A percentile compares a stretch with the other conserved stretches of the same genome.
These are phyloP conservation scores for Atlantisia rogersi DNA, from an alignment of 2,113 vertebrate species.

Conservation along the genomic window DNA sequence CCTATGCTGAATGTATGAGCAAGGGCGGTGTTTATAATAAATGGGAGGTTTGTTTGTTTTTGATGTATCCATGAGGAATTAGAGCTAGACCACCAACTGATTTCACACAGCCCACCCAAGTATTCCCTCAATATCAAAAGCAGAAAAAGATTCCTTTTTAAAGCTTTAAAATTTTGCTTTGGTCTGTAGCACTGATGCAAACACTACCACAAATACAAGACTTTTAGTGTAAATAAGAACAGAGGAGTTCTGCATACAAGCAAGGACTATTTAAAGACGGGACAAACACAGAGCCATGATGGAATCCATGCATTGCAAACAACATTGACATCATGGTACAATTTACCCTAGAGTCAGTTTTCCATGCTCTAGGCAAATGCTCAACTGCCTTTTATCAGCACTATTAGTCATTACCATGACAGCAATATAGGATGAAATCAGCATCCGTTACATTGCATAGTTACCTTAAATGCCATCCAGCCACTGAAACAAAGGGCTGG, in stretches of 20 bases:
- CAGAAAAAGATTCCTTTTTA: not conserved
- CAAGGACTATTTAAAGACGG: not conserved
- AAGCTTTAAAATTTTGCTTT: not conserved
- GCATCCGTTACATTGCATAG: constrained; percentile 9
- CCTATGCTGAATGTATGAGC: constrained; percentile 18
- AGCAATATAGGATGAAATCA: constrained; percentile 62
- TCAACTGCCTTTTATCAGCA: constrained; percentile 59
- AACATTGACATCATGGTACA: not conserved
- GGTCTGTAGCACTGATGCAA: not conserved
- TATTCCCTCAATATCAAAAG: constrained; percentile 2
- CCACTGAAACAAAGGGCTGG: constrained; percentile 47
- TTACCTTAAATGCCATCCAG: constrained; percentile 64
- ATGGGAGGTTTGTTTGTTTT: not conserved
- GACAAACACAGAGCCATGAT: not conserved
- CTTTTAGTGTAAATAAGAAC: not conserved
- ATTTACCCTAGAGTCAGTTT: constrained; percentile 19
- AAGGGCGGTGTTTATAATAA: constrained; percentile 13
- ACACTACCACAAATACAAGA: not conserved
- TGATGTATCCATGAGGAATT: constrained; percentile 13
- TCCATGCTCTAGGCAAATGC: constrained; percentile 53
- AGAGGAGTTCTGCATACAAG: not conserved
- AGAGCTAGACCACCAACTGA: constrained; percentile 22
- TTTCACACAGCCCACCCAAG: constrained; percentile 49
- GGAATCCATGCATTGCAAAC: constrained; percentile 18
- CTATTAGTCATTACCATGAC: constrained; percentile 58